Percentiles rank a stretch among this genome's conserved stretches.
Conservation (phyloP, 37 sponge, comb jelly and placozoan species). For the Geodia barretti region DNA sequence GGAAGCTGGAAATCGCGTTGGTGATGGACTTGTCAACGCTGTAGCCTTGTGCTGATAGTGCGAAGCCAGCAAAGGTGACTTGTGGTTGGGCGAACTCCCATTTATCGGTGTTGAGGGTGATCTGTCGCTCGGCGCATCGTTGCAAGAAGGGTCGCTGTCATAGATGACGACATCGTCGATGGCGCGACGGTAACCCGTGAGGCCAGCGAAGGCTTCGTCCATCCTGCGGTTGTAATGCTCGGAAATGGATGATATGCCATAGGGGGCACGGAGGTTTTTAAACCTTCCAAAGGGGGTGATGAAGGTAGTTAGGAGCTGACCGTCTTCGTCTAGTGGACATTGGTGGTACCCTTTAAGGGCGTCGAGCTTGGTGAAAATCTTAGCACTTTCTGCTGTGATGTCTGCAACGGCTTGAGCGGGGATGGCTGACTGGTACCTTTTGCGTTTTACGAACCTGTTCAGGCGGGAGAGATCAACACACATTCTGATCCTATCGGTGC, state of each 20-base stretch:
- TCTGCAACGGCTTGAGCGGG: constrained; percentile 41
- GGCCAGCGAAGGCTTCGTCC: constrained; percentile 49
- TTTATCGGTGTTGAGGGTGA: constrained; percentile 46
- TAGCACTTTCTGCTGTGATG: constrained; percentile 26
- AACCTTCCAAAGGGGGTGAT: constrained; percentile 56
- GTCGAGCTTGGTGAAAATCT: constrained; percentile 37
- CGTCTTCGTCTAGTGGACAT: constrained; percentile 48
- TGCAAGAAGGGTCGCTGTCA: constrained; percentile 33
- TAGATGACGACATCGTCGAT: constrained; percentile 44
- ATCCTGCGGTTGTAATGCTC: constrained; percentile 50
- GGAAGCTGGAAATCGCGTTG: constrained; percentile 36
- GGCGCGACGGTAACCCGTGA: constrained; percentile 2
- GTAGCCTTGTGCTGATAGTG: constrained; percentile 9
- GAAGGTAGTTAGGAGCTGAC: constrained; percentile 51
- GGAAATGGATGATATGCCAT: constrained; percentile 49
- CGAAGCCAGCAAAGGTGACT: constrained; percentile 31
- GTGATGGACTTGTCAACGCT: constrained; percentile 18
- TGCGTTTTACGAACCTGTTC: constrained; percentile 19
- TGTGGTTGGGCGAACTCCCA: constrained; percentile 13
- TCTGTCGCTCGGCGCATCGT: constrained; percentile 21
- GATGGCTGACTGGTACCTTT: constrained; percentile 33
- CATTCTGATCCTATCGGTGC: constrained; percentile 35
- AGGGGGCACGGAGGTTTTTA: constrained; percentile 45
- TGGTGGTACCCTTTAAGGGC: constrained; percentile 57
- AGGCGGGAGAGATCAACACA: constrained; percentile 45